Percentiles rank a stretch among this genome's conserved stretches.
These are phyloP conservation scores for Glyptemys insculpta DNA, from an alignment of 2,797 vertebrate genomes.

Conservation along the genomic window DNA sequence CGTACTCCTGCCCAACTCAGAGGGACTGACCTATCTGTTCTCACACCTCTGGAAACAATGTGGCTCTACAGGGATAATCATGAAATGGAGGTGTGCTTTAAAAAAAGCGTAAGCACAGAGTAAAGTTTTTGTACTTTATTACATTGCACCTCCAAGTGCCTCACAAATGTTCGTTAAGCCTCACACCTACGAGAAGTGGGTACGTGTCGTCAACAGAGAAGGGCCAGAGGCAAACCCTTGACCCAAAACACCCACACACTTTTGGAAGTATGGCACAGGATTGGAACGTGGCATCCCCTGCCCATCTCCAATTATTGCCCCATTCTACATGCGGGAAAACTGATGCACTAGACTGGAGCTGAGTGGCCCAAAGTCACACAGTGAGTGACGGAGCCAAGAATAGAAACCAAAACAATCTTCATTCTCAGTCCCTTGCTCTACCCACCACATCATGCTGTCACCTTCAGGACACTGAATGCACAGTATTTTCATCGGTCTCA, in stretches of 20 bases:
- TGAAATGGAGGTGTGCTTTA: not conserved
- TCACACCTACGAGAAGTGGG: not conserved
- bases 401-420: not conserved
- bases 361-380: not conserved
- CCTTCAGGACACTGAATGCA: not conserved
- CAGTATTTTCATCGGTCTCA: not conserved
- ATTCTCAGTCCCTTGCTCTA: not conserved
- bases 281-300: not conserved
- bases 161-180: not conserved
- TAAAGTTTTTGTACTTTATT: not conserved
- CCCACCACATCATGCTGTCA: not conserved
- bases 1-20: not conserved
- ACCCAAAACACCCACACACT: not conserved
- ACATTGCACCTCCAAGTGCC: not conserved
- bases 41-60: slow-evolving; percentile 10
- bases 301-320: not conserved
- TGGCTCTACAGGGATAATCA: not conserved
- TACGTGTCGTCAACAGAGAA: not conserved
- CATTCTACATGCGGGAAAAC: not conserved
- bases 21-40: slow-evolving; percentile 38
- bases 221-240: not conserved
- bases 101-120: not conserved
- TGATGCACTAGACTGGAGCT: not conserved
- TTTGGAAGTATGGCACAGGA: not conserved
- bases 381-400: not conserved